Evolutionary conservation across 2,888 invertebrate genomes (phyloP).

Genomic region (Stenolophus ochropezus): DNA sequence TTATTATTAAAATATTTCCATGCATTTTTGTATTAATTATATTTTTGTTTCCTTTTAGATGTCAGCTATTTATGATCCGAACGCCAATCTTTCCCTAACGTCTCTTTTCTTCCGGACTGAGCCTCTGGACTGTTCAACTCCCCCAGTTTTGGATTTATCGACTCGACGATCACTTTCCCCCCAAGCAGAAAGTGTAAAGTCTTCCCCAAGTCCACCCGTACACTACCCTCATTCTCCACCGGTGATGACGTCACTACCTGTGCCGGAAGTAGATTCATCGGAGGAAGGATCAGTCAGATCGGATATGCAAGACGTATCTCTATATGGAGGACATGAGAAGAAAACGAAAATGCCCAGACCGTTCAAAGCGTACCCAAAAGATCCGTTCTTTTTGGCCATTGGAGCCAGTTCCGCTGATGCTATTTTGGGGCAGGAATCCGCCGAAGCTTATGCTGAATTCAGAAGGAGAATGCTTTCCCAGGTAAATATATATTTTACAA

Average conservation of each 20-base stretch:
- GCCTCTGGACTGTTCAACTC: conserved; percentile 63
- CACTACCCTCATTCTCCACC: conserved; percentile 54
- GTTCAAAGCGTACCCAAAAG: conserved; percentile 84
- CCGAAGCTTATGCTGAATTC: conserved; percentile 83
- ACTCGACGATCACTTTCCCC: conserved; percentile 64
- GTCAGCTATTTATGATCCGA: background rate
- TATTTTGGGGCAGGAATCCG: conserved; percentile 76
- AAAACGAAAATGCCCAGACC: conserved; percentile 76
- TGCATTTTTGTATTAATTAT: background rate
- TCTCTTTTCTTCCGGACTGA: conserved; percentile 9
- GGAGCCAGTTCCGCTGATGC: conserved; percentile 72
- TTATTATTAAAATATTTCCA: too few species aligned
- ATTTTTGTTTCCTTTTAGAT: background rate
- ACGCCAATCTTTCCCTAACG: background rate
- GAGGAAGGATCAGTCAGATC: conserved; percentile 23
- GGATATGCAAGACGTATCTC: conserved; percentile 11
- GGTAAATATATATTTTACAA: conserved; percentile 72
- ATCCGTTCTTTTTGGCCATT: conserved; percentile 78
- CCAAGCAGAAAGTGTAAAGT: conserved; percentile 47
- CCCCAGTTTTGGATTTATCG: conserved; percentile 67
- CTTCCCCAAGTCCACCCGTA: conserved; percentile 49
- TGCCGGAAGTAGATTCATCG: conserved; percentile 46
- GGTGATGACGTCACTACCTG: conserved; percentile 59
- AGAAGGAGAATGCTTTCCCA: conserved; percentile 81
- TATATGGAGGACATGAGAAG: background rate